Base-by-base conservation (phyloP, 1,140 invertebrate genomes). In the Linepithema humile region DNA sequence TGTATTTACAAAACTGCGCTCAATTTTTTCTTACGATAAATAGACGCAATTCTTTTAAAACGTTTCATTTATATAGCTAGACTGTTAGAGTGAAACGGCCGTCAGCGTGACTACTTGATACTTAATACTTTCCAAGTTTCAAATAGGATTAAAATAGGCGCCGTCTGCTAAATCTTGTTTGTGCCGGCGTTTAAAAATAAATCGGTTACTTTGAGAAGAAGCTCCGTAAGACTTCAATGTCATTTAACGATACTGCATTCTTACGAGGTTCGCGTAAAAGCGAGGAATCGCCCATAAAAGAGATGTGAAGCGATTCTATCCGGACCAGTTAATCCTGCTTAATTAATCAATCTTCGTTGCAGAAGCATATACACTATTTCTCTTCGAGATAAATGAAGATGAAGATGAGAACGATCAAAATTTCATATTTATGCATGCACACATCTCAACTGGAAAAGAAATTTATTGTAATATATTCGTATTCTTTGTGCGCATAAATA, bases 71-170 rank as follows among this genome's bases (percentile, higher is more conserved):
- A 20, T 29, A 48, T 48, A 55, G 3, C 40, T 7, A 55, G 3
- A 62, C 7, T 53, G 38, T 67, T 43, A n/a, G n/a, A 55, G 23
- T 23, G 9, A 7, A 7, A 4, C 10, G 20, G 38, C 23, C 35
- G 38, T 12, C 35, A n/a, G 9, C 17, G 12, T 12, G 4, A 80
- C 1, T 53, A 43, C 43, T 29, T 12, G 10, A 69, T 55, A n/a
- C n/a, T 69, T 57, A 43, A 80, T 57, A 38, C 59, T 64, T 69
- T 57, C 7, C 26, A 29, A 69, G 48, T 12, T 32, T 55, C 32
- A 55, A 80, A 78, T 69, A 80, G 64, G 35, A 70, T 80, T 80
- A 70, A 80, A 80, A 65, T 67, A 67, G 15, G 17, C 35, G 62
- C 17, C 35, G 26, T 15, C 3, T 15, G 43, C 43, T 9, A 55